Evolutionary conservation across 2,888 invertebrate genomes (phyloP).

Genomic region (Nemurella pictetii): DNA sequence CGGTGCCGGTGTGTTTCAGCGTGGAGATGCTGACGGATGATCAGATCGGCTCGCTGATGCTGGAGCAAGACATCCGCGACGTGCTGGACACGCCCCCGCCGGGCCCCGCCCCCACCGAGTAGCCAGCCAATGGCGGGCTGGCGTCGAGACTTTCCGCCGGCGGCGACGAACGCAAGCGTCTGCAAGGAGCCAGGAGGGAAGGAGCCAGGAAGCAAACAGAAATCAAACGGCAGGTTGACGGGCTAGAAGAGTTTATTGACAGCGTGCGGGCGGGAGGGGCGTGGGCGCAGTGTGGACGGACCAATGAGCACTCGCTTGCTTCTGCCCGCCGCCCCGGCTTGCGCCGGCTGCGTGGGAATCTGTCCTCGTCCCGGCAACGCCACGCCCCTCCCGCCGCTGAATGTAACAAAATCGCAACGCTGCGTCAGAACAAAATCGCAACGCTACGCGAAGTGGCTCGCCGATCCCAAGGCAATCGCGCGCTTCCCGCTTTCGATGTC

Average conservation of each 20-base stretch:
- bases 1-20: constrained; percentile 60
- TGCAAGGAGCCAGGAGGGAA: too few relatives aligned
- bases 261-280: not conserved
- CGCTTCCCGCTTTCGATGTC: too few relatives aligned
- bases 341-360: not conserved
- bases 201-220: too few relatives aligned
- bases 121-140: not conserved
- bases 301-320: not conserved
- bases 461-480: too few relatives aligned
- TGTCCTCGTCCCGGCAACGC: not conserved
- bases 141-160: too few relatives aligned
- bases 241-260: not conserved
- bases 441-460: too few relatives aligned
- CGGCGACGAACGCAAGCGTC: too few relatives aligned
- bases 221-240: not conserved
- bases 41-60: constrained; percentile 73
- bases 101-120: not conserved
- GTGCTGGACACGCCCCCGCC: constrained; percentile 44
- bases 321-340: not conserved
- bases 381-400: not conserved
- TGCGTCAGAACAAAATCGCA: too few relatives aligned
- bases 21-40: constrained; percentile 78
- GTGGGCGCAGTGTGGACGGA: not conserved
- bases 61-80: constrained; percentile 70
- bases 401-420: too few relatives aligned